phyloP scores from a whole-genome alignment of 2,888 invertebrate genomes.

The Aethes cnicana region DNA sequence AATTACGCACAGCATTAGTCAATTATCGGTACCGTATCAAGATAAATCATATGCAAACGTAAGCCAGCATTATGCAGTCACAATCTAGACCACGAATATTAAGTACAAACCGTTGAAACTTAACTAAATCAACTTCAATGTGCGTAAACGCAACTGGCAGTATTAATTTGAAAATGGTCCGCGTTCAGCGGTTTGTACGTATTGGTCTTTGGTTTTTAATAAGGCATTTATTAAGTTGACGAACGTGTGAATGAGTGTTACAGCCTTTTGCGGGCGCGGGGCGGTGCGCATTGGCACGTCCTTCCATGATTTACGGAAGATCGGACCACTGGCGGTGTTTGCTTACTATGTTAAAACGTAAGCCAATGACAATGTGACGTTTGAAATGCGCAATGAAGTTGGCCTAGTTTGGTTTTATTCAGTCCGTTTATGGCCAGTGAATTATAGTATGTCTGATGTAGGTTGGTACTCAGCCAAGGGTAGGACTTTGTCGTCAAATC shows the following conservation, averaged over 20 bases:
- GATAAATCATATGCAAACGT: slow-evolving; percentile 62
- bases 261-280: slow-evolving; percentile 68
- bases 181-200: slow-evolving; percentile 34
- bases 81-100: slow-evolving; percentile 60
- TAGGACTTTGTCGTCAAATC: no score
- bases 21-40: slow-evolving; percentile 52
- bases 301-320: slow-evolving; percentile 67
- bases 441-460: no score
- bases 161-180: slow-evolving; percentile 59
- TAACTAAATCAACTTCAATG: slow-evolving; percentile 51
- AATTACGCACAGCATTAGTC: slow-evolving; percentile 54
- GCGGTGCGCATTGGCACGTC: slow-evolving; percentile 68
- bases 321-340: slow-evolving; percentile 27
- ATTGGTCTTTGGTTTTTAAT: slow-evolving; percentile 67
- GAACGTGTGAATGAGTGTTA: slow-evolving; percentile 81
- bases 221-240: slow-evolving; percentile 76
- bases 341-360: slow-evolving; percentile 1
- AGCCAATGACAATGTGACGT: slow-evolving; percentile 23
- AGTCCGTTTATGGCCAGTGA: not conserved
- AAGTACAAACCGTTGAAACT: slow-evolving; percentile 26
- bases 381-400: slow-evolving; percentile 19
- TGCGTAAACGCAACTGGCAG: slow-evolving; percentile 60
- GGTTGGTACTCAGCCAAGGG: no score
- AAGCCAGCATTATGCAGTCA: slow-evolving; percentile 55
- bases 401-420: slow-evolving; percentile 16